These are phyloP conservation scores for Geotrupes spiniger DNA, from an alignment of 2,888 invertebrate genomes.

Conservation along the genomic window DNA sequence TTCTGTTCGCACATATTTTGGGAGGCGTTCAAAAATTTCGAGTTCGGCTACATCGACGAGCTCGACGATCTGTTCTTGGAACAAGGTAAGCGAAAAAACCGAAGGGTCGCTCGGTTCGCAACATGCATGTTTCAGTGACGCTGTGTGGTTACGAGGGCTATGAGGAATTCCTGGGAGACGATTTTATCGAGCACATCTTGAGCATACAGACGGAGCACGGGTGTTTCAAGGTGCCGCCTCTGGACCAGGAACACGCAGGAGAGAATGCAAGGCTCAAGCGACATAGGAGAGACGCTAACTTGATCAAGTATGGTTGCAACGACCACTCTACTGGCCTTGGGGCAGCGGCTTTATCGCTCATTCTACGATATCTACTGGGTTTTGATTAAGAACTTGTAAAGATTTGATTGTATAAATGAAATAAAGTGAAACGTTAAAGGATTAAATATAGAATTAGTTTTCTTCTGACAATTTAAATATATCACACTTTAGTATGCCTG, in stretches of 20 bases:
- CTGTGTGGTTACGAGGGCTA: slow-evolving; percentile 54
- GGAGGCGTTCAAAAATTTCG: slow-evolving; percentile 34
- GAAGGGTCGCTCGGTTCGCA: not conserved
- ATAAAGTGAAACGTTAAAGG: no score
- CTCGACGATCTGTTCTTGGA: slow-evolving; percentile 40
- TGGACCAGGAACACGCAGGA: not conserved
- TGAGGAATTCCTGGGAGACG: slow-evolving; percentile 45
- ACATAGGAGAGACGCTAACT: slow-evolving; percentile 35
- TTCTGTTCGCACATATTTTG: slow-evolving; percentile 39
- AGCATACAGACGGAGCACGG: slow-evolving; percentile 46
- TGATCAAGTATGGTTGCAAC: slow-evolving; percentile 46
- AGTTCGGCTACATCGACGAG: slow-evolving; percentile 32
- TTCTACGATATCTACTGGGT: slow-evolving; percentile 29
- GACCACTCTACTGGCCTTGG: slow-evolving; percentile 50
- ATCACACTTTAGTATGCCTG: no score
- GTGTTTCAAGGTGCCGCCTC: slow-evolving; percentile 38
- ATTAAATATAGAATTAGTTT: no score
- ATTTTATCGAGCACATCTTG: slow-evolving; percentile 44
- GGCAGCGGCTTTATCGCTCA: slow-evolving; percentile 44
- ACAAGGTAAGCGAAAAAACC: slow-evolving; percentile 36
- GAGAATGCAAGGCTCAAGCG: not conserved
- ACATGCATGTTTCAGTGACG: slow-evolving; percentile 41
- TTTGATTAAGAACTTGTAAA: no score
- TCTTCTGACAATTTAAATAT: no score
- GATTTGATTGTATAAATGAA: no score